Conservation (phyloP, 2,797 vertebrate genomes). For the Rhabdophis nuchalis region DNA sequence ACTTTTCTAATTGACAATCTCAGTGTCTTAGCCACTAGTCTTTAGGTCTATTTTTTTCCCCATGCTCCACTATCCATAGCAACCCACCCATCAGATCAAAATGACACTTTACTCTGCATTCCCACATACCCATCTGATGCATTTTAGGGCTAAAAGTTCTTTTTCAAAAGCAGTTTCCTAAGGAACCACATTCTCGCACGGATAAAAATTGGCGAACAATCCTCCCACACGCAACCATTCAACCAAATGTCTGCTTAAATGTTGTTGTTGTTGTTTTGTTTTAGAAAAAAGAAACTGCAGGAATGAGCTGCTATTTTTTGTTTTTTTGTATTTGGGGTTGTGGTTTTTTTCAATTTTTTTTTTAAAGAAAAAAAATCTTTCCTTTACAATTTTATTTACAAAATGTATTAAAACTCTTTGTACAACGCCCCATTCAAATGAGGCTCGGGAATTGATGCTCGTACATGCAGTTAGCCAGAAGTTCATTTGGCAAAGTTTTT, state of each 20-base stretch:
- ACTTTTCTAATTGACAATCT: too few relatives aligned
- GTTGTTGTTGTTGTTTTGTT: too few relatives aligned
- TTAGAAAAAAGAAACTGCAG: conserved; percentile 18
- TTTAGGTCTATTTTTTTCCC: too few relatives aligned
- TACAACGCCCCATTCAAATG: conserved; percentile 92
- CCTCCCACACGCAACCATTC: neutral
- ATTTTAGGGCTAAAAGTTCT: neutral
- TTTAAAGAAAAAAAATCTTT: conserved; percentile 57
- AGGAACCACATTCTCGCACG: neutral
- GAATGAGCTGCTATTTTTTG: neutral
- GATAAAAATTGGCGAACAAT: neutral
- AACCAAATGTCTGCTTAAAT: neutral
- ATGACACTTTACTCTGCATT: neutral
- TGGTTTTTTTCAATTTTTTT: neutral
- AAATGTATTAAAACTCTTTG: conserved; percentile 99
- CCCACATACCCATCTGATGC: neutral
- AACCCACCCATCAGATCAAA: neutral
- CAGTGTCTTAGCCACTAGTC: too few relatives aligned
- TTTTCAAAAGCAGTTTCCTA: neutral
- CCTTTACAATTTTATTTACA: conserved; percentile 99
- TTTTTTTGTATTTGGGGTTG: neutral
- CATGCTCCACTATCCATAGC: neutral
- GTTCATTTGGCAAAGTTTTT: conserved; percentile 74
- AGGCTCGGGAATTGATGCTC: conserved; percentile 88
- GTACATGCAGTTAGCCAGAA: conserved; percentile 93